A percentile compares a stretch with the other conserved stretches of the same genome.
Conservation (phyloP, 2,797 vertebrate species). For the Catamblyrhynchus diadema region DNA sequence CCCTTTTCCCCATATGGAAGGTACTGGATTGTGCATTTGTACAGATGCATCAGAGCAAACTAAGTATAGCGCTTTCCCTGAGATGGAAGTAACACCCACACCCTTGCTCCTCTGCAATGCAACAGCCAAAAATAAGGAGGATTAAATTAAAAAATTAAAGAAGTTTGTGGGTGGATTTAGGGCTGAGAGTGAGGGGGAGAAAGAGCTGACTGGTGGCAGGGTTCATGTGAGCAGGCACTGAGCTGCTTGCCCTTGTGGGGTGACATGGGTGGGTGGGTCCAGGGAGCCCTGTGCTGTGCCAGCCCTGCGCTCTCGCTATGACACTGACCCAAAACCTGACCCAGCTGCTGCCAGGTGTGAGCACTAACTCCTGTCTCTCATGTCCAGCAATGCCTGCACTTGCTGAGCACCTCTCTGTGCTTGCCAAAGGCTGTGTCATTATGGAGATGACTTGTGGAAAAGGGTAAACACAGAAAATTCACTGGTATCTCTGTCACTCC, state of each 20-base stretch:
- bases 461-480: background rate
- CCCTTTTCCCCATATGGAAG: constrained; percentile 39
- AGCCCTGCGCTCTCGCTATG: background rate
- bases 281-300: background rate
- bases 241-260: background rate
- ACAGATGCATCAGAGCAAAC: constrained; percentile 55
- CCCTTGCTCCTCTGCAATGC: constrained; percentile 52
- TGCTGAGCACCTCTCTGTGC: background rate
- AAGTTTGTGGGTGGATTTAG: constrained; percentile 49
- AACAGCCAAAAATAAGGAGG: constrained; percentile 56
- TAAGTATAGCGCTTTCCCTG: constrained; percentile 47
- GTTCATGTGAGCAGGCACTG: background rate
- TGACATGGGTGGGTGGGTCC: background rate
- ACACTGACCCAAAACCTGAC: background rate
- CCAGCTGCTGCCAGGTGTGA: background rate
- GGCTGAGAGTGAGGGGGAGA: background rate
- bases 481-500: background rate
- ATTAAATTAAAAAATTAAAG: constrained; percentile 36
- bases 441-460: background rate
- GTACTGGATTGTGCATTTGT: constrained; percentile 51
- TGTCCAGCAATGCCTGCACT: background rate
- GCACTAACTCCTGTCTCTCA: background rate
- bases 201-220: background rate
- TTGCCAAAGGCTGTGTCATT: background rate
- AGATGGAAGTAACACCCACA: constrained; percentile 56